Conservation (phyloP, 2,113 vertebrate species). For the Noctilio leporinus region DNA sequence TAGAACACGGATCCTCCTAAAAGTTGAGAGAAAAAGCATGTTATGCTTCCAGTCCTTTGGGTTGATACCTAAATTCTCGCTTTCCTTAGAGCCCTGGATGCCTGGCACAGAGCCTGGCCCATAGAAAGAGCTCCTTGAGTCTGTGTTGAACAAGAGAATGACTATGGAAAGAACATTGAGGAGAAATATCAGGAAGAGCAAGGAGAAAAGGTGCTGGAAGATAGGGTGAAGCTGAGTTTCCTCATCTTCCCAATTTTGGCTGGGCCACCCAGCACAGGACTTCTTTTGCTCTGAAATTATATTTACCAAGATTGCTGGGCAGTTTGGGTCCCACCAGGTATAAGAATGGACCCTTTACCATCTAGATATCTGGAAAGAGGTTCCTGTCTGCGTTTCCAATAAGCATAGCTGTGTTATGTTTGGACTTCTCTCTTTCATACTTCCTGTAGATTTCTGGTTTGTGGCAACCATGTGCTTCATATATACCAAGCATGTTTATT, state of each 20-base stretch:
- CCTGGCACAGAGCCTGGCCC: no score
- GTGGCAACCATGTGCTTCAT: not conserved
- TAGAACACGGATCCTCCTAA: not conserved
- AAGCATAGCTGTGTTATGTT: not conserved
- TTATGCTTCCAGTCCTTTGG: not conserved
- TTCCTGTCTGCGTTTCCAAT: not conserved
- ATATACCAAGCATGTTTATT: not conserved
- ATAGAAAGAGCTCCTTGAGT: not conserved
- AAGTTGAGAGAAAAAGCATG: not conserved
- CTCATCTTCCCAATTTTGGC: not conserved
- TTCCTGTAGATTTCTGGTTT: not conserved
- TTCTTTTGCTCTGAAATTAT: not conserved
- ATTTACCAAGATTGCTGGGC: not conserved
- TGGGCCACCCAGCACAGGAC: not conserved
- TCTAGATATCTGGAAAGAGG: not conserved
- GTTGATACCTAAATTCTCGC: not conserved
- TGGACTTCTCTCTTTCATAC: not conserved
- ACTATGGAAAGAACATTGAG: not conserved
- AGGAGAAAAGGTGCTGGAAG: not conserved
- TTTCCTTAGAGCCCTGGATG: not conserved
- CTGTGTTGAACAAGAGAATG: not conserved
- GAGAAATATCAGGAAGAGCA: not conserved
- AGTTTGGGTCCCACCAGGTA: no score
- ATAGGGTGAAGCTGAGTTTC: not conserved
- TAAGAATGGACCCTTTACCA: not conserved